Percentiles rank a stretch among this genome's conserved stretches.
phyloP scores from a whole-genome alignment of 2,113 vertebrate genomes.

The Chaetops frenatus region DNA sequence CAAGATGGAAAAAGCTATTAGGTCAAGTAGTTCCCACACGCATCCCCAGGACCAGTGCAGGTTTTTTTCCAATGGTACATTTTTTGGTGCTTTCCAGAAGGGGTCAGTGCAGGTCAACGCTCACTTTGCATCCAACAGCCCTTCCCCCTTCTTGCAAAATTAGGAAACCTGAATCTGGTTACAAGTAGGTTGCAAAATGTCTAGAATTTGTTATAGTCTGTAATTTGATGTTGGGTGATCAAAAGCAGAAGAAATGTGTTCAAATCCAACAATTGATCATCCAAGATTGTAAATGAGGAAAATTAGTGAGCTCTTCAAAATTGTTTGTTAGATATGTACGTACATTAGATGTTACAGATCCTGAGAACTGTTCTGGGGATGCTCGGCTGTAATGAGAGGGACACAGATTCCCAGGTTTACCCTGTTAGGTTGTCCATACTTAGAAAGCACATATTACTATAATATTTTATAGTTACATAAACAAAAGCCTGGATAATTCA shows the following conservation, averaged over 20 bases:
- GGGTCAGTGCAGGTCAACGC: constrained; percentile 57
- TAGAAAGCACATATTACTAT: not conserved
- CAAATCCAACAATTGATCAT: not conserved
- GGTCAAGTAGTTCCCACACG: constrained; percentile 42
- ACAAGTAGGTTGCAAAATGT: not conserved
- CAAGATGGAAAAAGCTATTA: constrained; percentile 43
- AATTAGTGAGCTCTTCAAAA: not conserved
- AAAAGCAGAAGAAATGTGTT: not conserved
- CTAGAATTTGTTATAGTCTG: not conserved
- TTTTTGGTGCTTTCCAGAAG: constrained; percentile 64
- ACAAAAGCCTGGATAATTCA: not conserved
- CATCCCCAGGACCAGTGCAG: not conserved
- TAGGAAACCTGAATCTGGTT: not conserved
- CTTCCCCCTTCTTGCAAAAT: not conserved
- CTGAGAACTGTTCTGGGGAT: not conserved
- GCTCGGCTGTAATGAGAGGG: rapidly evolving
- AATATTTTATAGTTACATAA: not conserved
- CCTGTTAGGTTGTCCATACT: not conserved
- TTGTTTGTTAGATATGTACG: not conserved
- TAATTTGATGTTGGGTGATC: not conserved
- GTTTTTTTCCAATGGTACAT: constrained; percentile 45
- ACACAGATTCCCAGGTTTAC: not conserved
- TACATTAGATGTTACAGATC: not conserved
- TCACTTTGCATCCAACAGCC: constrained; percentile 18
- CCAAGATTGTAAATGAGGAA: not conserved